Percentiles rank a stretch among this genome's conserved stretches.
phyloP scores from a whole-genome alignment of 2,888 invertebrate species.

The Mythimna albipuncta region DNA sequence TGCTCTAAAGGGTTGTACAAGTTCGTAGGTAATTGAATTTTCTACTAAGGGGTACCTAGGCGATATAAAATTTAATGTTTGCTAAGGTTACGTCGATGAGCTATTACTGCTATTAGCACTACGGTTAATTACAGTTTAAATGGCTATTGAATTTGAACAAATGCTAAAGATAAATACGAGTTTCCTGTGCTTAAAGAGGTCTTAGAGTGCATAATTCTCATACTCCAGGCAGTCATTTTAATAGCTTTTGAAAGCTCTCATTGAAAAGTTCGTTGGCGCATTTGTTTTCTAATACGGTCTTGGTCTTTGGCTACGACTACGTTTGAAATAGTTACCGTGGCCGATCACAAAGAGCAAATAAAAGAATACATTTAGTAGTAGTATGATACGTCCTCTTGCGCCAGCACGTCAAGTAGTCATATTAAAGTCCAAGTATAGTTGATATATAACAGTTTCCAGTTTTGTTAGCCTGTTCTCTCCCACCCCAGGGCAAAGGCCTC shows the following conservation, averaged over 20 bases:
- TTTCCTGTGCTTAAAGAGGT: slow-evolving; percentile 11
- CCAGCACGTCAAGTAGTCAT: too few species aligned
- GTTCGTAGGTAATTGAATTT: slow-evolving; percentile 34
- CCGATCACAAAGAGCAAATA: too few species aligned
- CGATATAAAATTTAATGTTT: background rate
- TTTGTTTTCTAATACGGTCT: background rate
- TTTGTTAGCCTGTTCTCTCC: too few species aligned
- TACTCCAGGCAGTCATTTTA: background rate
- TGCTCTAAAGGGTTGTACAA: slow-evolving; percentile 32
- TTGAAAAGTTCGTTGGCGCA: slow-evolving; percentile 24
- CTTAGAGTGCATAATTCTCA: slow-evolving; percentile 11
- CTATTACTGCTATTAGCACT: slow-evolving; percentile 12
- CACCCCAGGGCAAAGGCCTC: too few species aligned
- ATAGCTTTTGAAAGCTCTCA: slow-evolving; percentile 28
- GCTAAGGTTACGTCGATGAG: slow-evolving; percentile 3
- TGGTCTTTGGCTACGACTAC: background rate
- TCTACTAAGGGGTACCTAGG: slow-evolving; percentile 5
- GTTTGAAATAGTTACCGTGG: too few species aligned
- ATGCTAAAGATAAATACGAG: slow-evolving; percentile 1
- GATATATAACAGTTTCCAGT: too few species aligned
- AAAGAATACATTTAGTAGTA: too few species aligned
- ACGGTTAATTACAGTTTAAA: slow-evolving; percentile 2
- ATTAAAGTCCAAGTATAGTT: too few species aligned
- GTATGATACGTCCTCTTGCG: too few species aligned
- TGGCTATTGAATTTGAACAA: slow-evolving; percentile 6